Base-by-base conservation (phyloP, 2,113 vertebrate genomes). In the Piaya cayana region DNA sequence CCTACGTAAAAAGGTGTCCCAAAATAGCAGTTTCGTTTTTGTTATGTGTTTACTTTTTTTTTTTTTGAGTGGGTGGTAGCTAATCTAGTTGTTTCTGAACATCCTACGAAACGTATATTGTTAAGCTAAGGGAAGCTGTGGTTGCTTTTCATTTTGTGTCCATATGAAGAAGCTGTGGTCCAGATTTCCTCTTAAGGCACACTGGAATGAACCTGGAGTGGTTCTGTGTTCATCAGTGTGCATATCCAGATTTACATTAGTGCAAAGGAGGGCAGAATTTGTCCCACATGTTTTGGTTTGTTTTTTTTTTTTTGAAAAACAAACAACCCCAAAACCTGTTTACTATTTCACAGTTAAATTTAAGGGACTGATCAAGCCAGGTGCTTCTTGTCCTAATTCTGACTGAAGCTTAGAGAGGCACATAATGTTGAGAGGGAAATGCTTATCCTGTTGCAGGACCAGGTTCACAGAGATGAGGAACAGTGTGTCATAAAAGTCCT, bases 21-120 rank as follows among this genome's bases (percentile, higher is more conserved):
- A 94, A 95, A 96, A 96, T 92, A 96, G 89, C 79, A 88, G 82
- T 90, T 94, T 90, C 56, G 0, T 8, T 93, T 91, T 55, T 92
- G 56, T 87, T 78, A 67, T 1, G 68, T 91, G 71, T 83, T 85
- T 68, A 8, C 65, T 71, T 69, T 67, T 4, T 58, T 30, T 55
- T 67, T 77, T 39, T 45, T 82, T 82, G 76, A 50, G 86, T 71
- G 82, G 94, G 78, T 76, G 82, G 89, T 65, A 92, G 88, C 94
- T 96, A 90, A 91, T 86, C 42, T 88, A n/a, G 70, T 32, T 56
- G 42, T 56, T 92, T 92, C 68, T 39, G 90, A 81, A 56, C 6
- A 5, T 49, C 64, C 83, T 71, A 29, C 75, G n/a, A 36, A 42
- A 20, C 2, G 27, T 43, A 59, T 34, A 12, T 43, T 69, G 26